Evolutionary conservation across 2,888 invertebrate species (phyloP).

Genomic region (Allacma fusca): DNA sequence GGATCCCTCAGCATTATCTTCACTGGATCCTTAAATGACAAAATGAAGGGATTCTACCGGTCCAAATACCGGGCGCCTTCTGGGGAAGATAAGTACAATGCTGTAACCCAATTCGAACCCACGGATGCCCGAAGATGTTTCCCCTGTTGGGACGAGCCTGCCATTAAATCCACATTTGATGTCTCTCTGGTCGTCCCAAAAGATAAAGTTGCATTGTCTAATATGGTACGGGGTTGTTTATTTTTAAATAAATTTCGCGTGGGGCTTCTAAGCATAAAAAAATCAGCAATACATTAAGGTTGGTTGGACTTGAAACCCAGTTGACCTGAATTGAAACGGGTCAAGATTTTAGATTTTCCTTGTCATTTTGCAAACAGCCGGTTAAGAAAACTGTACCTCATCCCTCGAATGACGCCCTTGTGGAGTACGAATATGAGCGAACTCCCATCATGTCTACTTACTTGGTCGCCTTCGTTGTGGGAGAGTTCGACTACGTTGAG

Average conservation of each 20-base stretch:
- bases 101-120: constrained; percentile 91
- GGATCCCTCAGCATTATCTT: constrained; percentile 73
- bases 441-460: constrained; percentile 97
- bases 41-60: constrained; percentile 93
- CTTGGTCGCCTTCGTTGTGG: constrained; percentile 90
- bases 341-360: constrained; percentile 44
- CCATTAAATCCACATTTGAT: constrained; percentile 92
- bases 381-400: neutral
- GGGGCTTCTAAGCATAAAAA: too few species aligned
- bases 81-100: constrained; percentile 82
- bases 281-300: too few species aligned
- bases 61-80: constrained; percentile 82
- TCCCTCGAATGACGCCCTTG: constrained; percentile 63
- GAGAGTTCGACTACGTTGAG: constrained; percentile 94
- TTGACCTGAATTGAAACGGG: too few species aligned
- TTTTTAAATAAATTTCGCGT: too few species aligned
- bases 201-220: constrained; percentile 86
- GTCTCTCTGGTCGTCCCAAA: constrained; percentile 83
- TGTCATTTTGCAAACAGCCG: constrained; percentile 65
- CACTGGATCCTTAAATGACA: constrained; percentile 87
- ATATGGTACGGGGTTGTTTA: constrained; percentile 74
- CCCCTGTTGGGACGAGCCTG: constrained; percentile 97
- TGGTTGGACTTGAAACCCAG: too few species aligned
- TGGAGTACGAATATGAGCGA: constrained; percentile 76
- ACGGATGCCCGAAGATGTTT: constrained; percentile 92